These are phyloP conservation scores for Patella ulyssiponensis DNA, from an alignment of 2,888 invertebrate genomes.

Conservation along the genomic window DNA sequence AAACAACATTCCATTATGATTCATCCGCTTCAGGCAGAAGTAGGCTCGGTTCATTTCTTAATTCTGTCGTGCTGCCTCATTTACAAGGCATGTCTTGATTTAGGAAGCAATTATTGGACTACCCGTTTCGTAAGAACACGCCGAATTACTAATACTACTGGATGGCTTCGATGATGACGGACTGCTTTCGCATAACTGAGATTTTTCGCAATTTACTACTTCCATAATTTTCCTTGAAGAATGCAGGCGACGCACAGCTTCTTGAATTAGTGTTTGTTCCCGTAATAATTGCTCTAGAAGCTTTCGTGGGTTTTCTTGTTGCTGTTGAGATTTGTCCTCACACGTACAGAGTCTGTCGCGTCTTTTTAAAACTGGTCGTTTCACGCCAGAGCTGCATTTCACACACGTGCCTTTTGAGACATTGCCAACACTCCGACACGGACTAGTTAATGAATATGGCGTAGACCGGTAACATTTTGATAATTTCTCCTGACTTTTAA, in stretches of 20 bases:
- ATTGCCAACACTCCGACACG: constrained; percentile 11
- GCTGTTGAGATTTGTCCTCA: not conserved
- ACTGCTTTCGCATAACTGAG: not conserved
- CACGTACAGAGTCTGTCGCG: not conserved
- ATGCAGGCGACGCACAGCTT: constrained; percentile 33
- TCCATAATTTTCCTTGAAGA: constrained; percentile 12
- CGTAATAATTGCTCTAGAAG: constrained; percentile 32
- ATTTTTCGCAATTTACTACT: constrained; percentile 18
- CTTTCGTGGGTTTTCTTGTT: constrained; percentile 20
- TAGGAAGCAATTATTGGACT: too few species aligned
- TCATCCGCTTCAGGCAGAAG: too few species aligned
- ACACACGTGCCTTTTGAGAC: not conserved
- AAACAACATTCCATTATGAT: too few species aligned
- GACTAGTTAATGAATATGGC: constrained; percentile 20
- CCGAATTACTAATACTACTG: too few species aligned
- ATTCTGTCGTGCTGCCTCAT: too few species aligned
- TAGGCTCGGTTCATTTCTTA: too few species aligned
- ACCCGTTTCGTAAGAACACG: too few species aligned
- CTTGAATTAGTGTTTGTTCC: constrained; percentile 37
- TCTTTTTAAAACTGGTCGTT: not conserved
- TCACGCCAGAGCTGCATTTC: not conserved
- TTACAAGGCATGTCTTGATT: too few species aligned
- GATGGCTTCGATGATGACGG: too few species aligned
- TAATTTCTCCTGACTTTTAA: constrained; percentile 33
- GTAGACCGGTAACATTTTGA: constrained; percentile 23